Evolutionary conservation across 2,888 invertebrate genomes (phyloP), one percentile per base, ranked within the genome.

Genomic region (Plebejus argus): DNA sequence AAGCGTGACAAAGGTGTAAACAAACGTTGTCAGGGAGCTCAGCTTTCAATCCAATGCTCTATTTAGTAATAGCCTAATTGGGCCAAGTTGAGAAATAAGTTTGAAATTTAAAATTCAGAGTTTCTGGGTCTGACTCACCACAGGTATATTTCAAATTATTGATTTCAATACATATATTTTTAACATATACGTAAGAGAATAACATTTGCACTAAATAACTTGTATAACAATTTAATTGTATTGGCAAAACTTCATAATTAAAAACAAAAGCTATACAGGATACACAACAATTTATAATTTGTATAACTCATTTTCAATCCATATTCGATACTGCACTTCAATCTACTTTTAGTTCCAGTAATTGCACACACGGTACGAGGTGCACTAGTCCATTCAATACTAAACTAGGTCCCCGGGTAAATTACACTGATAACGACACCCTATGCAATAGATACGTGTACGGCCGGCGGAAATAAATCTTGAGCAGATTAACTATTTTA

Each of bases 1-100:
- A 88, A 81, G 90, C 89, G 89, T 86, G 78, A 66, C 79, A 78
- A 15, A 77, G 79, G 81, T 80, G 81, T 78, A 79, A 79, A 79
- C 79, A 78, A 76, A 77, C 79, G 76, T 78, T 77, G 74, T 70
- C 39, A 74, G 56, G 78, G 76, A 28, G 45, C 12, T 20, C 4
- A 20, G 61, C 61, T 20, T 66, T 28, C 6, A 15, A 66, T 33
- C 28, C 66, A 6, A 66, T 66, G 33, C 66, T 4, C 66, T 4
- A 33, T 66, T 66, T 33, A 15, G 66, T 15, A 61, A 23, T 70
- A 70, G 35, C n/a, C 33, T 70, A 72, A 45, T 49, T 72, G 45
- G 45, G 6, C 12, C 39, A 45, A 45, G 10, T 45, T 45, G 45
- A 45, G 45, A 12, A 39, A 12, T 45, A 45, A 45, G 45, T 45